phyloP scores from a whole-genome alignment of 2,797 vertebrate species.

The Eupleurogrammus muticus region DNA sequence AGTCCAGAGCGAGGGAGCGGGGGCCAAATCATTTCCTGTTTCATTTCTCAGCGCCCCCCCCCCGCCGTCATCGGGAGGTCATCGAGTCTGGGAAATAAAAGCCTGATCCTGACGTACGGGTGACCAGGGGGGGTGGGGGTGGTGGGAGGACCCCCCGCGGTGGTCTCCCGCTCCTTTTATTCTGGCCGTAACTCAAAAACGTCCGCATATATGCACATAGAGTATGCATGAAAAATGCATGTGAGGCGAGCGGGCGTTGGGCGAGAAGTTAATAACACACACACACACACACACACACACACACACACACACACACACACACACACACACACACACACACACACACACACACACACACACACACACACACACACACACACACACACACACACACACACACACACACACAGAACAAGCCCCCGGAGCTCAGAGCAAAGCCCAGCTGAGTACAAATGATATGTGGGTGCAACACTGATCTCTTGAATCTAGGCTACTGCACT shows the following conservation, averaged over 20 bases:
- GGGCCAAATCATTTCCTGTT: conserved; percentile 60
- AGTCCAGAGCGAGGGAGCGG: conserved; percentile 34
- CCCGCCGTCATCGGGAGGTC: conserved; percentile 33
- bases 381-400: conserved; percentile 7
- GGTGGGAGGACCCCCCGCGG: conserved; percentile 44
- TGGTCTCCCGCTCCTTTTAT: conserved; percentile 54
- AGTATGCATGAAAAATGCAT: conserved; percentile 34
- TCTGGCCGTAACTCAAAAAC: conserved; percentile 20
- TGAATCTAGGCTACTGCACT: conserved; percentile 75
- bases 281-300: conserved; percentile 7
- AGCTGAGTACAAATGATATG: conserved; percentile 63
- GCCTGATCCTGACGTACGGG: conserved; percentile 23
- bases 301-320: no score
- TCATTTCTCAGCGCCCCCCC: conserved; percentile 21
- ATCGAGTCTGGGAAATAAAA: conserved; percentile 41
- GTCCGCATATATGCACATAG: conserved; percentile 12
- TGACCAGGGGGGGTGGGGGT: conserved; percentile 60
- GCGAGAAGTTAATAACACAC: conserved; percentile 23
- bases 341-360: neutral
- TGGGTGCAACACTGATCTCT: conserved; percentile 63
- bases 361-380: conserved; percentile 2
- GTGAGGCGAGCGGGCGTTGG: conserved; percentile 5
- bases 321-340: no score
- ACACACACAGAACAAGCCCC: conserved; percentile 43
- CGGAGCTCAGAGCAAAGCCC: conserved; percentile 58